Evolutionary conservation across 2,797 vertebrate genomes (phyloP), one percentile per base, ranked within the genome.

Genomic region (Dromococcyx pavoninus): DNA sequence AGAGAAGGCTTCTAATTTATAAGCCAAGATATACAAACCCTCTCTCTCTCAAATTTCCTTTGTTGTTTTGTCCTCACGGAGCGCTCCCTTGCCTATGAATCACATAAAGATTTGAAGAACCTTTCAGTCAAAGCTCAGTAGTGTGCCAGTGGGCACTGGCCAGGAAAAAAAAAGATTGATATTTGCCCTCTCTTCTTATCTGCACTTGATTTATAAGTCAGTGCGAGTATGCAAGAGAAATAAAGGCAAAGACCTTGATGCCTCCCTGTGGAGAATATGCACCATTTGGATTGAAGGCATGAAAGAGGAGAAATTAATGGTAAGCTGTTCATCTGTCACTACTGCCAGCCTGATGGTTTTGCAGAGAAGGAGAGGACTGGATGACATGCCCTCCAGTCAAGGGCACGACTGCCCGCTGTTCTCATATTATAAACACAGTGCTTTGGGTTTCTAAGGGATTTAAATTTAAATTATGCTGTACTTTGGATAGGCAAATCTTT

Each of bases 241-340:
- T 97, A 98, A 97, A 98, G 93, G 97, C 97, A 98, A 97, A 98
- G 97, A 97, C 96, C 97, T 98, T 98, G 97, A 98, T 97, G 97
- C 96, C 96, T 98, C 97, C 98, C 98, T 92, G 96, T 97, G 97
- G 98, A 98, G 98, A 98, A 97, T 97, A 98, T 97, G 96, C 95
- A 97, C 97, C 91, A 85, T 98, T 98, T 98, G 97, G 97, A 98
- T 96, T 98, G 98, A 98, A 98, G 96, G 97, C 98, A 98, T 98
- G 97, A 98, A 98, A 98, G 96, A 97, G 92, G 95, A 96, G 97
- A 98, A 98, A 98, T 98, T 98, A 98, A 98, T 98, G 97, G 97
- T 98, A 98, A 98, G 97, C 97, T 98, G 98, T 98, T 98, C 98
- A 98, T 98, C 98, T 98, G 98, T 98, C 98, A 98, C 96, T 95